A percentile compares a stretch with the other conserved stretches of the same genome.
Evolutionary conservation across 2,113 vertebrate genomes (phyloP).

Genomic region (Oryzias celebensis): DNA sequence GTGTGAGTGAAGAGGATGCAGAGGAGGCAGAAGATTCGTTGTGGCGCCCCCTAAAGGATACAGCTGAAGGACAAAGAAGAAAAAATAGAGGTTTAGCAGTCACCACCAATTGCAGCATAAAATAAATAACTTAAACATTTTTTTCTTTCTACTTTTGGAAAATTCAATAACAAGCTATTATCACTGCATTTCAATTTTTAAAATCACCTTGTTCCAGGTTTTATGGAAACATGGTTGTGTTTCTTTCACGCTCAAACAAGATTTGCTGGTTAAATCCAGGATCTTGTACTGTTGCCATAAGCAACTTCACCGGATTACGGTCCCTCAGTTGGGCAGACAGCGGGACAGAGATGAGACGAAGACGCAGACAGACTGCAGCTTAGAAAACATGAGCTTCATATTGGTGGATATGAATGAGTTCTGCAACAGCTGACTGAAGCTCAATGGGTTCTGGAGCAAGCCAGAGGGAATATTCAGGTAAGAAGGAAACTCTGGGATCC

Average conservation of each 20-base stretch:
- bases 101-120: too few relatives aligned
- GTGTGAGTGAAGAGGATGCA: too few relatives aligned
- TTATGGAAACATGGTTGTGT: neutral
- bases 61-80: neutral
- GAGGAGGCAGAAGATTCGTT: too few relatives aligned
- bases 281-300: slow-evolving; percentile 7
- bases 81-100: too few relatives aligned
- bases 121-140: neutral
- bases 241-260: neutral
- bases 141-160: neutral
- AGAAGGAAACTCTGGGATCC: neutral
- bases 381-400: neutral
- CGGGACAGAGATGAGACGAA: slow-evolving; percentile 1
- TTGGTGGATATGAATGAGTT: slow-evolving; percentile 2
- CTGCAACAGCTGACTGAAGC: slow-evolving; percentile 28
- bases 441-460: slow-evolving; percentile 75
- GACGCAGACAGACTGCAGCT: neutral
- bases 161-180: too few relatives aligned
- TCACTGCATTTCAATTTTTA: neutral
- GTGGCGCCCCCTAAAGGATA: neutral
- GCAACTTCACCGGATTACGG: slow-evolving; percentile 30
- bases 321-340: slow-evolving; percentile 9
- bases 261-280: slow-evolving; percentile 29
- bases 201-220: neutral
- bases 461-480: slow-evolving; percentile 67